Base-by-base conservation (phyloP, 2,113 vertebrate genomes). In the Nothoprocta perdicaria region DNA sequence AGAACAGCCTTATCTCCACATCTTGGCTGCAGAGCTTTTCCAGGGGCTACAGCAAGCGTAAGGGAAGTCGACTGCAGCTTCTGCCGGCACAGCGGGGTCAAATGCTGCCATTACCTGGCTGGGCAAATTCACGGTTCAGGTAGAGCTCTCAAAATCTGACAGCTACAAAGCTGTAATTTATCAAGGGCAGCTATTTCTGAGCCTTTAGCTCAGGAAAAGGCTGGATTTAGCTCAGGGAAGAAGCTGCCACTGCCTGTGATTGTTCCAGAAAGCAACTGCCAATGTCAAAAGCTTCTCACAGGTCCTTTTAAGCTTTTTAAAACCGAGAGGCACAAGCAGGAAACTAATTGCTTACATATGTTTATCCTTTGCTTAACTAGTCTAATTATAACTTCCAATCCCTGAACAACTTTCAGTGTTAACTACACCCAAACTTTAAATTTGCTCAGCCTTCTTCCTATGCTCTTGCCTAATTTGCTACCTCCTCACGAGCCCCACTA, bases 101-200 rank as follows among this genome's bases (percentile, higher is more conserved):
- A 22, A 62, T 2, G 38, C 74, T 68, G 55, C 82, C 85, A 48
- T 93, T 86, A 94, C 22, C 82, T 16, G 60, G 13, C 45, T 29
- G 55, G 3, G n/a, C 7, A 4, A 60, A 76, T 40, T 46, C 31
- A 67, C 3, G 5, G 73, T 1, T 63, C 52, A 76, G 57, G 84
- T 7, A 67, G 6, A 94, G 48, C 57, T 72, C 89, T 84, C 83
- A 66, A 82, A 93, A 93, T 61, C 33, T 85, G 67, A 80, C 75
- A 91, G 72, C 62, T 48, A 86, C 77, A 88, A 93, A 92, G 69
- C 72, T 93, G 58, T 72, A 93, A 94, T 92, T 95, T 83, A 91
- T 84, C 92, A 93, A 86, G n/a, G n/a, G 83, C 46, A 40, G 82
- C 80, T 95, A 96, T 95, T 97, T 96, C 94, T 91, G 90, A 95